Base-by-base conservation (phyloP, 2,797 vertebrate genomes). In the Macropodus opercularis region DNA sequence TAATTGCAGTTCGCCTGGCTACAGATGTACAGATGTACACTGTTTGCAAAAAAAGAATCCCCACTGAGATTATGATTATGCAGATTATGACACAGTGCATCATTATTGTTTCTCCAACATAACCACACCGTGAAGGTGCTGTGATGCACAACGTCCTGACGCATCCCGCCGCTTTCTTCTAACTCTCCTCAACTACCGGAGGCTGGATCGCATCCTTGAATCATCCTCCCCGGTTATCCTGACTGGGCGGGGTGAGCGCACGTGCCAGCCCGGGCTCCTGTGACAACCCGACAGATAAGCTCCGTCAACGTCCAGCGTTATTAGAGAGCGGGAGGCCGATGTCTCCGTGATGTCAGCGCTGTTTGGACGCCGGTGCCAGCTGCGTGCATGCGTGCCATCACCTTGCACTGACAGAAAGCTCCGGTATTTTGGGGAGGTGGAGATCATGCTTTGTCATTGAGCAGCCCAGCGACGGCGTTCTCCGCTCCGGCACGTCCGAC, bases 201-300 rank as follows among this genome's bases (percentile, higher is more conserved):
- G 47, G 51, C 47, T 55, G 40, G 54, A 47, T 66, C 31, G 22
- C 69, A 65, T 79, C 73, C 79, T 69, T 76, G 63, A 75, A 74
- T 69, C 76, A 32, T 70, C 80, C 73, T 67, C 61, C 71, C 67
- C 76, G 46, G 41, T 61, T 77, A 81, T 75, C 70, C 85, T 72
- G 79, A 53, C 83, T 72, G 85, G 81, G 83, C 91, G 92, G 92
- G 94, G 93, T 90, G 90, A 92, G 93, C 91, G 67, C 90, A 83
- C 87, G 90, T 92, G 92, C 92, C 86, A n/a, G 90, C 85, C 87
- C 89, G 72, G 84, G 93, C 94, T 96, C 89, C 93, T 93, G 94
- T 95, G 94, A 93, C 94, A 95, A 96, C 94, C 92, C 88, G 85
- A 86, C 90, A 85, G 92, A 93, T 92, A 85, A 89, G 89, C 91